Conservation (phyloP, 2,797 vertebrate genomes). For the Phrynocephalus forsythii region DNA sequence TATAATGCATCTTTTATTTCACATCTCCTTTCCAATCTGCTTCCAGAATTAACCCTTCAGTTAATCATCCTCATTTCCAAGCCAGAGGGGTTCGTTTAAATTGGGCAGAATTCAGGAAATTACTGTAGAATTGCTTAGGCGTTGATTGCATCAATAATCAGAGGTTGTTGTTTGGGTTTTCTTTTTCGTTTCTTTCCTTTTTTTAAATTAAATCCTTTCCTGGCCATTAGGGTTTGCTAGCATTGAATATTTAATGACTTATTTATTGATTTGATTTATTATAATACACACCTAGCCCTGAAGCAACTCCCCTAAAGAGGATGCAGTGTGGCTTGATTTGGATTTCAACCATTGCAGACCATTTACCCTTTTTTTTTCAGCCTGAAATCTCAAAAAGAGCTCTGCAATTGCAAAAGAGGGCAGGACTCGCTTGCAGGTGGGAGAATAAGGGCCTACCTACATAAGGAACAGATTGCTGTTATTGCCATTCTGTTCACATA, state of each 20-base stretch:
- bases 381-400: not conserved
- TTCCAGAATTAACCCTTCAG: constrained; percentile 21
- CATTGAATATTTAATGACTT: not conserved
- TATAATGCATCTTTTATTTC: not conserved
- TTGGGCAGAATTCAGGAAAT: constrained; percentile 19
- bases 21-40: not conserved
- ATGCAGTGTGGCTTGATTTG: constrained; percentile 15
- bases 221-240: not conserved
- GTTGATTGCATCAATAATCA: constrained; percentile 26
- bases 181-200: too few relatives aligned
- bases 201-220: not conserved
- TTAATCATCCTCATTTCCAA: constrained; percentile 4
- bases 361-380: not conserved
- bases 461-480: not conserved
- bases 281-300: not conserved
- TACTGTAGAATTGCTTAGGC: not conserved
- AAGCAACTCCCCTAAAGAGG: constrained; percentile 8
- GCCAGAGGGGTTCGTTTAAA: not conserved
- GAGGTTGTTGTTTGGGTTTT: not conserved
- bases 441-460: not conserved
- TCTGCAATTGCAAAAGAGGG: constrained; percentile 20
- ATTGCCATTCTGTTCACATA: not conserved
- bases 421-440: constrained; percentile 12
- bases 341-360: constrained; percentile 10
- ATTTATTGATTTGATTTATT: constrained; percentile 6